phyloP scores from a whole-genome alignment of 2,797 vertebrate species.

The Margarornis squamiger region DNA sequence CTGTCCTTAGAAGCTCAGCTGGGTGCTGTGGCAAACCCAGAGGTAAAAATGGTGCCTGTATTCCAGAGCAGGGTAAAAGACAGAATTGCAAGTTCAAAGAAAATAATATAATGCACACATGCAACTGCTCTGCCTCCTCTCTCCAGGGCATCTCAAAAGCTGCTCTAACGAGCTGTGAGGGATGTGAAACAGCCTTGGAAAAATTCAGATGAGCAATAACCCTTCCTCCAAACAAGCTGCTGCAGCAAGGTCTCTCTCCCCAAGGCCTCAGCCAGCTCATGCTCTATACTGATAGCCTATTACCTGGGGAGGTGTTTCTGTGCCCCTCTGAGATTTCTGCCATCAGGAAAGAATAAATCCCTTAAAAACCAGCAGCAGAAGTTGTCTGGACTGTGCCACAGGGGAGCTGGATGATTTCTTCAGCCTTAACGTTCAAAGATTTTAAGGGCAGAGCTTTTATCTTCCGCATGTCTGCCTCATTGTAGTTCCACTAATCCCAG shows the following conservation, averaged over 20 bases:
- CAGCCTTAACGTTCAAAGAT: not conserved
- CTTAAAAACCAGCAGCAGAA: not conserved
- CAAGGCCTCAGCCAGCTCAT: not conserved
- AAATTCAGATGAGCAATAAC: not conserved
- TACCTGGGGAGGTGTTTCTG: not conserved
- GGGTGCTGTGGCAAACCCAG: not conserved
- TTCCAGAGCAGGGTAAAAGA: not conserved
- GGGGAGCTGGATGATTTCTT: not conserved
- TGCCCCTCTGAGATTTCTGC: accelerated
- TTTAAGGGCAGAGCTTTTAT: not conserved
- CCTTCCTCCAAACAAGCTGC: not conserved
- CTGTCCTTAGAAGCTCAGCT: not conserved
- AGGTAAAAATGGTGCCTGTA: not conserved
- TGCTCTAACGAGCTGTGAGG: not conserved
- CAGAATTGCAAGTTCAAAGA: not conserved
- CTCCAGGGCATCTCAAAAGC: not conserved
- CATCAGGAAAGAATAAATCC: not conserved
- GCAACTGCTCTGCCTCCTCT: not conserved
- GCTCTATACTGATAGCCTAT: not conserved
- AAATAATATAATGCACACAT: not conserved
- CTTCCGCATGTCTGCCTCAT: not conserved
- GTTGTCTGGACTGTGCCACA: not conserved
- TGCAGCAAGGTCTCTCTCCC: not conserved
- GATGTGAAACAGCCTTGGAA: not conserved
- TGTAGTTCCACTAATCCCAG: not conserved